Evolutionary conservation across 2,888 invertebrate genomes (phyloP), one percentile per base, ranked within the genome.

Genomic region (Meliscaeva auricollis): DNA sequence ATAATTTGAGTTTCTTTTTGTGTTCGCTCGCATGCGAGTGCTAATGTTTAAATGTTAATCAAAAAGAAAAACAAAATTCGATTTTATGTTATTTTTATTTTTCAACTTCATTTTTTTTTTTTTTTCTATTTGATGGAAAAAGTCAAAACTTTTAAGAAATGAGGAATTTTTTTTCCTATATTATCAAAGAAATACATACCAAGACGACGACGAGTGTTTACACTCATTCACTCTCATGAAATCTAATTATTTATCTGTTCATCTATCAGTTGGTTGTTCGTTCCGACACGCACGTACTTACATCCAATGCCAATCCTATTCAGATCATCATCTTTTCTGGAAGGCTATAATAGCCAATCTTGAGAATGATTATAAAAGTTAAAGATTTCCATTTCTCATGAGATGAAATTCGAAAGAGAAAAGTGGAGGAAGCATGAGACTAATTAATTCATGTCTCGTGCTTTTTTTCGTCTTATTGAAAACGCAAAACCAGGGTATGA

Each of bases 31-130:
- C 50, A 35, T 66, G 66, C 20, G 13, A 66, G 35, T 50, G 48
- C 9, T 50, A 66, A 66, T 50, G 22, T 64, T n/a, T 46, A n/a
- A 11, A 22, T 50, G 66, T 50, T 50, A 66, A 66, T n/a, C 20
- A 66, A 20, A 22, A 32, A 35, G 5, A 6, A 66, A 22, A 50
- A 35, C 30, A 44, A 35, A 32, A 26, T 26, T 8, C n/a, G n/a
- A n/a, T n/a, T n/a, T n/a, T n/a, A n/a, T n/a, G n/a, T n/a, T n/a
- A n/a, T n/a, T n/a, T n/a, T n/a, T n/a, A n/a, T 22, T 26, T 26
- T 26, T 26, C n/a, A n/a, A n/a, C n/a, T n/a, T n/a, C 1, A 20
- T 60, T 22, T 6, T 38, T 22, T 3, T 5, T 30, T 46, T 26
- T 20, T 46, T 44, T 46, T 44, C 30, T 32, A 8, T 66, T 22